Percentiles rank a stretch among this genome's conserved stretches.
phyloP scores from a whole-genome alignment of 2,797 vertebrate species.

The Kryptolebias ocellatus region DNA sequence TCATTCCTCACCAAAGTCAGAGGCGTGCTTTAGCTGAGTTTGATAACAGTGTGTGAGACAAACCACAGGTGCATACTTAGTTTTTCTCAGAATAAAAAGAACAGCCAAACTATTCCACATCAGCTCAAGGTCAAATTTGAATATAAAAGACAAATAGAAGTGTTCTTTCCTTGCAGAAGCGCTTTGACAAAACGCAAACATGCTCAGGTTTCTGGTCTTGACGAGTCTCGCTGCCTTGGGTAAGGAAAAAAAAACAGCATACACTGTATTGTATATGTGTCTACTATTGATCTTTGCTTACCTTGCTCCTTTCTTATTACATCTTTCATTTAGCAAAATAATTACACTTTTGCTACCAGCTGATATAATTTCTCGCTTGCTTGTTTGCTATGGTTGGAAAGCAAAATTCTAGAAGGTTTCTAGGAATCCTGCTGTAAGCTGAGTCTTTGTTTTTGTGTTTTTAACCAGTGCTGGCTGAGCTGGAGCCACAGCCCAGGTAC shows the following conservation, averaged over 20 bases:
- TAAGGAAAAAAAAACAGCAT: slow-evolving; percentile 52
- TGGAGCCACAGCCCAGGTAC: slow-evolving; percentile 69
- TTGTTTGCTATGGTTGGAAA: background rate
- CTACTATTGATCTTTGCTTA: slow-evolving; percentile 34
- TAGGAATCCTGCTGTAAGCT: background rate
- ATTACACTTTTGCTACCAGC: no score
- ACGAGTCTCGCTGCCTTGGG: slow-evolving; percentile 68
- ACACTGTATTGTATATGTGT: background rate
- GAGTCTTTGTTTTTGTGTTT: background rate
- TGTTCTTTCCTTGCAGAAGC: slow-evolving; percentile 16
- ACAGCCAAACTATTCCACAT: slow-evolving; percentile 18
- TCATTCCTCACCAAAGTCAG: background rate
- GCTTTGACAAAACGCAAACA: slow-evolving; percentile 46
- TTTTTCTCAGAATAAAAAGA: slow-evolving; percentile 27
- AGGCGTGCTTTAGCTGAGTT: slow-evolving; percentile 10
- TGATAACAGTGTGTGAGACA: slow-evolving; percentile 62
- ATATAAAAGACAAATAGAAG: slow-evolving; percentile 60
- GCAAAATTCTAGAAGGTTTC: background rate
- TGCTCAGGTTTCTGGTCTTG: slow-evolving; percentile 72
- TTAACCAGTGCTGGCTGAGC: slow-evolving; percentile 64
- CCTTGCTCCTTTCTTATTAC: slow-evolving; percentile 1
- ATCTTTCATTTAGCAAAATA: no score
- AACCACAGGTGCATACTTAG: slow-evolving; percentile 57
- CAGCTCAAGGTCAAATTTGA: slow-evolving; percentile 39
- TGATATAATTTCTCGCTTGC: no score